Conservation (phyloP, 2,113 vertebrate genomes). For the Scophthalmus maximus region DNA sequence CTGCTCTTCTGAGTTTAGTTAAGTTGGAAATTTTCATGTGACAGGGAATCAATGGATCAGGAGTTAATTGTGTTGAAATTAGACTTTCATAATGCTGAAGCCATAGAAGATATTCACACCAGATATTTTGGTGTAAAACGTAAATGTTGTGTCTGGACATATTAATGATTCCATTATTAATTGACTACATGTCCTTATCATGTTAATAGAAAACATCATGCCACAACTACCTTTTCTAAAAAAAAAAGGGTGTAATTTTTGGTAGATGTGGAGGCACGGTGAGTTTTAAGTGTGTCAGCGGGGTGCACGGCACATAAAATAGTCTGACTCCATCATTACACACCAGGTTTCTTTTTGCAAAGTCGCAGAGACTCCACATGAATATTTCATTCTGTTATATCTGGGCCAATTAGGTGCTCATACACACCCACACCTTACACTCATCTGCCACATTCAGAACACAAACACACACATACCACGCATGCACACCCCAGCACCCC, state of each 20-base stretch:
- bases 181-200: background rate
- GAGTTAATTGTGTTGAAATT: too few relatives aligned
- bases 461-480: conserved; percentile 19
- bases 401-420: conserved; percentile 83
- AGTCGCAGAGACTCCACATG: conserved; percentile 59
- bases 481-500: background rate
- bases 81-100: too few relatives aligned
- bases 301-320: conserved; percentile 73
- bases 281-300: conserved; percentile 76
- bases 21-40: too few relatives aligned
- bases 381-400: conserved; percentile 83
- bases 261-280: conserved; percentile 10
- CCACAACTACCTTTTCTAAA: background rate
- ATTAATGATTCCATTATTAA: background rate
- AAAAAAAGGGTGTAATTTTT: background rate
- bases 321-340: conserved; percentile 77
- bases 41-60: too few relatives aligned
- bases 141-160: too few relatives aligned
- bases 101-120: too few relatives aligned
- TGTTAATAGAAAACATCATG: background rate
- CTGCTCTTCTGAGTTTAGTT: too few relatives aligned
- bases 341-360: conserved; percentile 73
- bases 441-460: conserved; percentile 65
- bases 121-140: too few relatives aligned
- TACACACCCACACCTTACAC: conserved; percentile 69